Evolutionary conservation across 2,888 invertebrate genomes (phyloP).

Genomic region (Himalopsyche tibetana): DNA sequence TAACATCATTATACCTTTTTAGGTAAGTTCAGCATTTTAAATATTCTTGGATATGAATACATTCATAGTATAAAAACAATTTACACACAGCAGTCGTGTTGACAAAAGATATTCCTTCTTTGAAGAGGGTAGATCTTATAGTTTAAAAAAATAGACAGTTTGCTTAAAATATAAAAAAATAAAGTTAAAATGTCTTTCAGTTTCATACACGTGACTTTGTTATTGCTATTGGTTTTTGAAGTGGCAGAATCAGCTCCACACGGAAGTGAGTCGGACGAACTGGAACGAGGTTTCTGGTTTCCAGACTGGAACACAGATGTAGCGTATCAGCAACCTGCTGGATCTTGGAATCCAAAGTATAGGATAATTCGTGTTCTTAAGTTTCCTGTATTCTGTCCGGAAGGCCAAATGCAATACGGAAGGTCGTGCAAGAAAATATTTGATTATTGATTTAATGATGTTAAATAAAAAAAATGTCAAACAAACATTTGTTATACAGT

Average conservation of each 20-base stretch:
- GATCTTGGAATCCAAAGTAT: neutral
- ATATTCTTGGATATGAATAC: neutral
- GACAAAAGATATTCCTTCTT: neutral
- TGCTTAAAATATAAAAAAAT: neutral
- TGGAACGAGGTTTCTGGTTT: neutral
- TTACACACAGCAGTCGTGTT: neutral
- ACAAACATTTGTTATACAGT: no score
- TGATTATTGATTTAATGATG: neutral
- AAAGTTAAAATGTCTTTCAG: neutral
- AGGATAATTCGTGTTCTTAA: neutral
- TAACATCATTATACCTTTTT: neutral
- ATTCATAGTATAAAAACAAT: neutral
- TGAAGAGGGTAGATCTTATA: neutral
- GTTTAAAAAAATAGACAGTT: neutral
- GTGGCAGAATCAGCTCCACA: neutral
- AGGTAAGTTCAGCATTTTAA: neutral
- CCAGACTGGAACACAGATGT: neutral
- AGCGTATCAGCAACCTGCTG: neutral
- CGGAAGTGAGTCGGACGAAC: neutral
- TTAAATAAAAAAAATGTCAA: no score
- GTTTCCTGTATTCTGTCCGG: neutral
- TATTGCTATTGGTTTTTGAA: neutral
- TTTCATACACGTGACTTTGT: neutral
- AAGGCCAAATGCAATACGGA: neutral
- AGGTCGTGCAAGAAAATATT: neutral